Evolutionary conservation across 2,888 invertebrate genomes (phyloP).

Genomic region (Meta bourneti): DNA sequence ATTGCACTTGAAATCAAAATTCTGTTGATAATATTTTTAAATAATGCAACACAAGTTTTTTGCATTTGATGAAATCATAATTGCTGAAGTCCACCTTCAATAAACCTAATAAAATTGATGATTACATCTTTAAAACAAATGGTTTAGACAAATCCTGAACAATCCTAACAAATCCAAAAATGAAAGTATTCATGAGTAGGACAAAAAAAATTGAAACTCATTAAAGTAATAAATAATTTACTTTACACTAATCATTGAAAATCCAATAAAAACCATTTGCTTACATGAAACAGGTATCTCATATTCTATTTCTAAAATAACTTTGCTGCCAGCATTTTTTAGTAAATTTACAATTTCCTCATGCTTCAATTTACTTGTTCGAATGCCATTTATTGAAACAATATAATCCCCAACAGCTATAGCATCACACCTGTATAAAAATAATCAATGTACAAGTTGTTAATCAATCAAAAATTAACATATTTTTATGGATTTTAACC

Average conservation of each 20-base stretch:
- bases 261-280: constrained; percentile 78
- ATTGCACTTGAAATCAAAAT: no score
- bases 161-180: no score
- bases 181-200: no score
- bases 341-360: constrained; percentile 88
- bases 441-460: neutral
- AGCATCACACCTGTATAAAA: constrained; percentile 85
- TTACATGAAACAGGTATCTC: constrained; percentile 90
- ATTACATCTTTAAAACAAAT: no score
- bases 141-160: no score
- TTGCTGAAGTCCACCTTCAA: no score
- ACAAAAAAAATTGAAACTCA: no score
- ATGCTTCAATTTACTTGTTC: constrained; percentile 87
- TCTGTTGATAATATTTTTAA: no score
- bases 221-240: no score
- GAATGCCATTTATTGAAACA: constrained; percentile 90
- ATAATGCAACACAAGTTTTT: no score
- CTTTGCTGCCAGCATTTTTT: constrained; percentile 87
- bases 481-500: neutral
- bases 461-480: neutral
- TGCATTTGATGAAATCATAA: no score
- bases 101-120: no score
- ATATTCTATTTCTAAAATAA: constrained; percentile 91
- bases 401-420: constrained; percentile 90
- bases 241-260: neutral